Evolutionary conservation across 1,140 invertebrate genomes (phyloP).

Genomic region (Daktulosphaira vitifoliae): DNA sequence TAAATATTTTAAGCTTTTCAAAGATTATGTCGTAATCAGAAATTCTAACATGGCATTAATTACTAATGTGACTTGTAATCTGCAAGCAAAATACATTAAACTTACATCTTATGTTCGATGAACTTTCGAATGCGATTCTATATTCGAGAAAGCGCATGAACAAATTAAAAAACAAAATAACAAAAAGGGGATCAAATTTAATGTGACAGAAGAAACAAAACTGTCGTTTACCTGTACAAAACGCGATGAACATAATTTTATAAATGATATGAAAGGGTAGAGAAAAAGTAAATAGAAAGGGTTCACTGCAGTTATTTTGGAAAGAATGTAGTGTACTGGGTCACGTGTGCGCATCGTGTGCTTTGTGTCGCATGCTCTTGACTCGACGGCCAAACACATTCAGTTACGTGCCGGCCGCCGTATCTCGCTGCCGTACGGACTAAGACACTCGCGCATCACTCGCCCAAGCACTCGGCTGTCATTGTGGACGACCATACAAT

Average conservation of each 20-base stretch:
- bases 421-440: slow-evolving; percentile 9
- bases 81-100: too few relatives aligned
- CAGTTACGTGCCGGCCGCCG: slow-evolving; percentile 26
- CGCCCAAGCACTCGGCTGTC: neutral
- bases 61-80: too few relatives aligned
- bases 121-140: too few relatives aligned
- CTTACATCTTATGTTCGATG: too few relatives aligned
- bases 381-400: slow-evolving; percentile 1
- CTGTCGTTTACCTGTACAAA: neutral
- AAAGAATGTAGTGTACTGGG: slow-evolving; percentile 32
- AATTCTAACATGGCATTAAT: too few relatives aligned
- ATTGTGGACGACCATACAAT: too few relatives aligned
- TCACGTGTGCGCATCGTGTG: slow-evolving; percentile 28
- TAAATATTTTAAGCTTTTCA: too few relatives aligned
- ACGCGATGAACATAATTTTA: neutral
- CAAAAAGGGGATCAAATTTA: neutral
- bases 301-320: neutral
- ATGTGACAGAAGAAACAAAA: neutral
- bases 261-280: too few relatives aligned
- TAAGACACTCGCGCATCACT: neutral
- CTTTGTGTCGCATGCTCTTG: slow-evolving; percentile 13
- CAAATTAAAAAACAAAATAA: neutral
- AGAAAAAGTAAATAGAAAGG: neutral
- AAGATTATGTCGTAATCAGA: too few relatives aligned
- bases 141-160: too few relatives aligned